These are phyloP conservation scores for Steinernema khuongi DNA, from an alignment of 1,140 invertebrate genomes.

Conservation along the genomic window DNA sequence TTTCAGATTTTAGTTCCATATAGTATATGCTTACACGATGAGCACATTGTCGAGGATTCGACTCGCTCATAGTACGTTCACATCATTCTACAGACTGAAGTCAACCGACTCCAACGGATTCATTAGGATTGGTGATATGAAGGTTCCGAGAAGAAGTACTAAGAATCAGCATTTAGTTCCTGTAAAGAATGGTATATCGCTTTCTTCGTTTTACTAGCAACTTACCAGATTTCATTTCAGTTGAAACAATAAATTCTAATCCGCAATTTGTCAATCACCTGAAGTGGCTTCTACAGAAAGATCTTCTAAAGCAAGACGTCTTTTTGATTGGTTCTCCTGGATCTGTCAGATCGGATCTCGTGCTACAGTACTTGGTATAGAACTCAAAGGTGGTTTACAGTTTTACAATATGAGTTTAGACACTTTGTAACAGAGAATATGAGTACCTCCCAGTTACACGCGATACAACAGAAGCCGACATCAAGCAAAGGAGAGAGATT, in stretches of 20 bases:
- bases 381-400: slow-evolving; percentile 21
- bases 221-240: slow-evolving; percentile 1
- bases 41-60: not conserved
- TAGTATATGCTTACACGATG: not conserved
- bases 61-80: not conserved
- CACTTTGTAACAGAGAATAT: slow-evolving; percentile 78
- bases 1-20: not conserved
- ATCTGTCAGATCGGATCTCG: slow-evolving; percentile 71
- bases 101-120: slow-evolving; percentile 8
- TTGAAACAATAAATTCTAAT: slow-evolving; percentile 22
- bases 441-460: slow-evolving; percentile 87
- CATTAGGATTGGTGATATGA: slow-evolving; percentile 73
- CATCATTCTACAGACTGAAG: not conserved
- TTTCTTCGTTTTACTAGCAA: no score
- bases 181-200: slow-evolving; percentile 75
- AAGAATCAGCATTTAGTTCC: slow-evolving; percentile 75
- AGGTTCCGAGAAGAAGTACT: slow-evolving; percentile 66
- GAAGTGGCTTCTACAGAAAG: slow-evolving; percentile 59
- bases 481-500: slow-evolving; percentile 91
- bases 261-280: slow-evolving; percentile 35
- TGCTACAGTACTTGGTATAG: slow-evolving; percentile 71
- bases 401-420: slow-evolving; percentile 55
- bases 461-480: slow-evolving; percentile 90
- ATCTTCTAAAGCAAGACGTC: slow-evolving; percentile 84
- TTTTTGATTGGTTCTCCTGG: slow-evolving; percentile 87